Evolutionary conservation across 2,888 invertebrate species (phyloP).

Genomic region (Coenonympha glycerion): DNA sequence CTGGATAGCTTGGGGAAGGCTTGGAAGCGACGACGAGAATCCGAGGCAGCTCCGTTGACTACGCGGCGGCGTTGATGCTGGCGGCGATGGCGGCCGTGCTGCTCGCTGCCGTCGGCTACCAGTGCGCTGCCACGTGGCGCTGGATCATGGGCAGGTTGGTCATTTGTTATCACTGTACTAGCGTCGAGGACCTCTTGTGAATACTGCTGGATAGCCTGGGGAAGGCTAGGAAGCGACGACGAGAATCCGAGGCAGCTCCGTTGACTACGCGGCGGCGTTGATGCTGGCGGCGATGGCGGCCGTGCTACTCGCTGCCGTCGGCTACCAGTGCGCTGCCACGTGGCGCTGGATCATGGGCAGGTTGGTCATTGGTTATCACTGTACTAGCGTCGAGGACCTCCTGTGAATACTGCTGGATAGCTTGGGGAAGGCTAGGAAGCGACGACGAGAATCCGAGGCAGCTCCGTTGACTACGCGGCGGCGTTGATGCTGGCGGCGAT

Average conservation of each 20-base stretch:
- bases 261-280: conserved; percentile 77
- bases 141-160: conserved; percentile 78
- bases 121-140: conserved; percentile 83
- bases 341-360: conserved; percentile 82
- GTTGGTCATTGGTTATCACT: conserved; percentile 34
- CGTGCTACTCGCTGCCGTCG: conserved; percentile 81
- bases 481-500: conserved; percentile 77
- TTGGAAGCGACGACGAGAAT: too few relatives aligned
- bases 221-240: too few relatives aligned
- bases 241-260: conserved; percentile 36
- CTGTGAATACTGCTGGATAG: too few relatives aligned
- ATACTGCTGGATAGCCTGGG: too few relatives aligned
- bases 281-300: conserved; percentile 79
- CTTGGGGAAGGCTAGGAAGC: too few relatives aligned
- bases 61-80: conserved; percentile 76
- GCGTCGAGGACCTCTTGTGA: not conserved
- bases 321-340: conserved; percentile 83
- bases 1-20: too few relatives aligned
- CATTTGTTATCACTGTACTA: not conserved
- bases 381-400: not conserved
- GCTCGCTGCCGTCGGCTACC: conserved; percentile 82
- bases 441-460: not conserved
- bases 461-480: conserved; percentile 74
- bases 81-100: conserved; percentile 80
- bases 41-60: conserved; percentile 57